These are phyloP conservation scores for Gadus chalcogrammus DNA, from an alignment of 2,113 vertebrate genomes.

Conservation along the genomic window DNA sequence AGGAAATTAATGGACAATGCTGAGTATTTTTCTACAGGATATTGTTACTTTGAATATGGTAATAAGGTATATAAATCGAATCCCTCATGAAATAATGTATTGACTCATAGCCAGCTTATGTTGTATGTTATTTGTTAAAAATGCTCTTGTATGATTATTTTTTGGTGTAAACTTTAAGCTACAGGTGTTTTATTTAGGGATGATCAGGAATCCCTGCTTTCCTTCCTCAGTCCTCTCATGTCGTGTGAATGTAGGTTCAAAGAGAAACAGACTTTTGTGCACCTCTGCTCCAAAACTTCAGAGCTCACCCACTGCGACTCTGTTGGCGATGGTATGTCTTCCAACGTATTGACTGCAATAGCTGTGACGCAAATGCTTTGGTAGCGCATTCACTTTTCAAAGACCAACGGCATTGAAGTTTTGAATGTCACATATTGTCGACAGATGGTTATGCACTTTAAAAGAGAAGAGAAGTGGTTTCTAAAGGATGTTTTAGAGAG, in stretches of 20 bases:
- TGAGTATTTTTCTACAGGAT: slow-evolving; percentile 41
- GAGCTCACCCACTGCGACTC: slow-evolving; percentile 16
- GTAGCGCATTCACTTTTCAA: slow-evolving; percentile 35
- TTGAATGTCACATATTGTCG: slow-evolving; percentile 48
- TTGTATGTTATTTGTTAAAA: slow-evolving; percentile 55
- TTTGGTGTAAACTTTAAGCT: slow-evolving; percentile 41
- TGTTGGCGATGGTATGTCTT: slow-evolving; percentile 53
- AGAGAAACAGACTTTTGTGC: slow-evolving; percentile 39
- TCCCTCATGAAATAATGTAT: slow-evolving; percentile 50
- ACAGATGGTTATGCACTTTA: slow-evolving; percentile 16
- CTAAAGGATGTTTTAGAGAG: slow-evolving; percentile 8
- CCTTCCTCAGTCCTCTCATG: slow-evolving; percentile 32
- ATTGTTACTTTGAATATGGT: slow-evolving; percentile 51
- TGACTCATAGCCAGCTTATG: slow-evolving; percentile 49
- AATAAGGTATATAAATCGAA: slow-evolving; percentile 43
- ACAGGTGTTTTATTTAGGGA: slow-evolving; percentile 32
- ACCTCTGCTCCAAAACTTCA: slow-evolving; percentile 45
- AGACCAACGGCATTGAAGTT: slow-evolving; percentile 27
- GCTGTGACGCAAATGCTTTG: slow-evolving; percentile 51
- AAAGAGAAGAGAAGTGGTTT: slow-evolving; percentile 23
- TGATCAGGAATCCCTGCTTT: slow-evolving; percentile 38
- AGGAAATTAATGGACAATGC: slow-evolving; percentile 28
- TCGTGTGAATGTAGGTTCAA: slow-evolving; percentile 34
- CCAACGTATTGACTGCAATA: slow-evolving; percentile 61
- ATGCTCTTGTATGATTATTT: slow-evolving; percentile 20